These are phyloP conservation scores for Brachypodius melanocephalos DNA, from an alignment of 2,113 vertebrate genomes.

Conservation along the genomic window DNA sequence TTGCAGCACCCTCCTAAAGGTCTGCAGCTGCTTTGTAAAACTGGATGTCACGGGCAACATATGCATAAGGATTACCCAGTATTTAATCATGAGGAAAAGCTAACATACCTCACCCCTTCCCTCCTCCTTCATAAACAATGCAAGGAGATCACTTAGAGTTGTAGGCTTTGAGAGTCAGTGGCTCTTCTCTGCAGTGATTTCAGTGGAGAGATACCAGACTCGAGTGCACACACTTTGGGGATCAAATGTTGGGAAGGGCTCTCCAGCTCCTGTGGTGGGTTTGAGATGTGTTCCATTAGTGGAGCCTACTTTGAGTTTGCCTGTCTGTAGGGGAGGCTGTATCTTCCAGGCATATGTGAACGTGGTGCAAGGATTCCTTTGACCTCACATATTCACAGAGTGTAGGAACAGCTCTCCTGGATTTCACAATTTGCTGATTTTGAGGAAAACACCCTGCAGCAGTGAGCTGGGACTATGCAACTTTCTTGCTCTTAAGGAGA, in stretches of 20 bases:
- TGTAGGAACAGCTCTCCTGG: background rate
- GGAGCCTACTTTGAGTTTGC: background rate
- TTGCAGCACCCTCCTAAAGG: background rate
- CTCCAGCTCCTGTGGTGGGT: background rate
- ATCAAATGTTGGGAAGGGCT: background rate
- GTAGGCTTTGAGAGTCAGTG: background rate
- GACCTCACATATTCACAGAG: background rate
- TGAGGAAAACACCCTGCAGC: slow-evolving; percentile 4
- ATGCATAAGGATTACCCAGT: background rate
- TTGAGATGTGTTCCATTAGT: background rate
- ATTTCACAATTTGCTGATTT: background rate
- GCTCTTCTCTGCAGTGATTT: background rate
- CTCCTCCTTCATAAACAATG: background rate
- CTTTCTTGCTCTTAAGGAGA: background rate
- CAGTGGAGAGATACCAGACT: background rate
- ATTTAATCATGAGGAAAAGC: background rate
- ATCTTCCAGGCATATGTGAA: rapidly evolving
- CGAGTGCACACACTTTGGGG: rapidly evolving
- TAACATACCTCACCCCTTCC: background rate
- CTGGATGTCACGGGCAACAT: background rate
- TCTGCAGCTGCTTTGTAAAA: background rate
- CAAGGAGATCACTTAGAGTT: background rate
- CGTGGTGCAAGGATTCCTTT: background rate
- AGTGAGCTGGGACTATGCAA: background rate
- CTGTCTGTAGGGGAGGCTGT: background rate